A percentile compares a stretch with the other conserved stretches of the same genome.
These are phyloP conservation scores for Sphaeridia pumilis DNA, from an alignment of 2,888 invertebrate species.

Conservation along the genomic window DNA sequence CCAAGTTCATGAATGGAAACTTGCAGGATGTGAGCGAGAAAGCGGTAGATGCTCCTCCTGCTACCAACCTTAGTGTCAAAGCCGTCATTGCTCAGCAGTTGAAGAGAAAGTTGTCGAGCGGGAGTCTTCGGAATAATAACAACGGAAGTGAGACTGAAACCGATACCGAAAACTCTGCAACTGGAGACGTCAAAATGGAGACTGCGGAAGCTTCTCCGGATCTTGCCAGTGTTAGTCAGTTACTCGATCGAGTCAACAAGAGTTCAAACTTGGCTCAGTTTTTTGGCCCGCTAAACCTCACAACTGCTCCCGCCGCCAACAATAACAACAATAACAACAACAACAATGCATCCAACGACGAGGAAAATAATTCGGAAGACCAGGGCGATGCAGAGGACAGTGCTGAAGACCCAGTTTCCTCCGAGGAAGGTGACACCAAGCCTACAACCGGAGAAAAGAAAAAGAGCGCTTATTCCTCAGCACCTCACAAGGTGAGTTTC, in stretches of 20 bases:
- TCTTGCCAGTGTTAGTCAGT: constrained; percentile 28
- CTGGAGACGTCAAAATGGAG: background rate
- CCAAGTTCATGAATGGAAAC: constrained; percentile 14
- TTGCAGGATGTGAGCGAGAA: constrained; percentile 18
- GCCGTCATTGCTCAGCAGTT: constrained; percentile 61
- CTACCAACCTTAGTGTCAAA: constrained; percentile 44
- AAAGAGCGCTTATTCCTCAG: constrained; percentile 87
- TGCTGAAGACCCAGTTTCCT: constrained; percentile 37
- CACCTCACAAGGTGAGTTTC: constrained; percentile 79
- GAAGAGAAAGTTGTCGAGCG: constrained; percentile 41
- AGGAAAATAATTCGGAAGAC: constrained; percentile 23
- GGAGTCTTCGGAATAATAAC: constrained; percentile 18
- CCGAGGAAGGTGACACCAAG: constrained; percentile 63
- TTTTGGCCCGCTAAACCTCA: too few species aligned
- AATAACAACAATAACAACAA: too few species aligned
- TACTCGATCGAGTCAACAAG: constrained; percentile 24
- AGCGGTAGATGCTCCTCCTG: constrained; percentile 44
- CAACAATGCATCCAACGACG: constrained; percentile 23
- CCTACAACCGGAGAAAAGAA: constrained; percentile 49
- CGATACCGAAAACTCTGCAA: constrained; percentile 16
- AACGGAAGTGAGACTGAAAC: constrained; percentile 22
- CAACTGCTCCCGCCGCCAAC: too few species aligned
- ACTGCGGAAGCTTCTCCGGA: constrained; percentile 15
- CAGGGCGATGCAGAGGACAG: constrained; percentile 54
- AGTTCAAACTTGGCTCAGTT: constrained; percentile 28